These are phyloP conservation scores for Leptosomus discolor DNA, from an alignment of 2,113 vertebrate species.

Conservation along the genomic window DNA sequence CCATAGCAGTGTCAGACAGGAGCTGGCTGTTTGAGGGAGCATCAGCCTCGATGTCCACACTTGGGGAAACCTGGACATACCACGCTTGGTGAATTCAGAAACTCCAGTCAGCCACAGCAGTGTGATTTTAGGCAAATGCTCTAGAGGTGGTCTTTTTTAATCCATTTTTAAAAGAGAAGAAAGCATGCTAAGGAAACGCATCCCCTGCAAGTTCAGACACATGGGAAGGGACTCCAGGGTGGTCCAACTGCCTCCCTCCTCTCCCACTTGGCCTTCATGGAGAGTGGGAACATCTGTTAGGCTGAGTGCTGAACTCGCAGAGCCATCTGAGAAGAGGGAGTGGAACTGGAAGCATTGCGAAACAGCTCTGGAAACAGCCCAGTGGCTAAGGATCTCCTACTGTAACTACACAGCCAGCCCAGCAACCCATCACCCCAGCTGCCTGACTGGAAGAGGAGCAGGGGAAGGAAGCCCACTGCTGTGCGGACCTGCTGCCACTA, in stretches of 20 bases:
- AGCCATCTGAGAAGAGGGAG: not conserved
- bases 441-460: not conserved
- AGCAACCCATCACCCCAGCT: not conserved
- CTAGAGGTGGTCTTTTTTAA: not conserved
- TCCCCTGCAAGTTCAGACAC: not conserved
- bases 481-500: not conserved
- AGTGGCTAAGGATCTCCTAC: not conserved
- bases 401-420: not conserved
- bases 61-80: not conserved
- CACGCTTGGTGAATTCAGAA: not conserved
- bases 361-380: not conserved
- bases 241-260: not conserved
- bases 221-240: not conserved
- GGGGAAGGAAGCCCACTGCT: not conserved
- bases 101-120: not conserved
- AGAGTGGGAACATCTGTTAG: not conserved
- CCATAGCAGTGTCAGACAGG: not conserved
- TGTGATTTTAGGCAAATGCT: not conserved
- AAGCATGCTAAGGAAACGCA: not conserved
- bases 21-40: not conserved
- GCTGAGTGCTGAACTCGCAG: not conserved
- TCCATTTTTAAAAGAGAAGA: not conserved
- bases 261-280: not conserved
- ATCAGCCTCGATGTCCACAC: not conserved
- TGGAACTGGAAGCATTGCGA: not conserved